Base-by-base conservation (phyloP, 2,797 vertebrate genomes). In the Anisognathus igniventris region DNA sequence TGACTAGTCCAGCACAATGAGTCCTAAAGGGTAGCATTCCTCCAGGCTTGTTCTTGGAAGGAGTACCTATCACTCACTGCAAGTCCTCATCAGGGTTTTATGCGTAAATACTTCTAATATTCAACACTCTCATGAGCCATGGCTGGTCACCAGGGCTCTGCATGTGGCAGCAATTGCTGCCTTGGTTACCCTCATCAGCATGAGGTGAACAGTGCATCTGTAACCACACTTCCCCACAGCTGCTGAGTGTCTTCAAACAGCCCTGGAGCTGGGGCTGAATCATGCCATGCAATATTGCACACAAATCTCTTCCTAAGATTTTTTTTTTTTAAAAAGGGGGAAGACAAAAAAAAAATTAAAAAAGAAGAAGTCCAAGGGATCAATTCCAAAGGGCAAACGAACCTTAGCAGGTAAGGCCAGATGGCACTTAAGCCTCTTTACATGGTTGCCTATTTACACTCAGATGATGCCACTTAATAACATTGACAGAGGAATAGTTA, bases 341-440 rank as follows among this genome's bases (percentile, higher is more conserved):
- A 27, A 48, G 47, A 25, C 14, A 39, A 39, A 37, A 18, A 9
- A 35, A 16, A 33, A 57, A 14, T 18, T 30, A 7, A 5, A 12
- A 12, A 24, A 27, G n/a, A 30, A 28, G 2, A 21, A 44, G 16
- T 75, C 11, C 7, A 56, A 70, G 5, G 33, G 37, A 88, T 88
- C 73, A 78, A 20, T 48, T 85, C 47, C 45, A 87, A 92, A 65
- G 40, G 33, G 30, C 23, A 88, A 79, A 90, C 6, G 20, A 86
- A 74, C 30, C 9, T 75, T 44, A 88, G 64, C 54, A 90, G 80
- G 56, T 86, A 82, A 82, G 79, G 57, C 50, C 56, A 92, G 73
- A 94, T 80, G 88, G 80, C n/a, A 62, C 27, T 83, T 93, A 94
- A 90, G 25, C 74, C 58, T 91, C 70, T 93, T 91, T 86, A 50